These are phyloP conservation scores for Cepphus grylle DNA, from an alignment of 2,113 vertebrate genomes.

Conservation along the genomic window DNA sequence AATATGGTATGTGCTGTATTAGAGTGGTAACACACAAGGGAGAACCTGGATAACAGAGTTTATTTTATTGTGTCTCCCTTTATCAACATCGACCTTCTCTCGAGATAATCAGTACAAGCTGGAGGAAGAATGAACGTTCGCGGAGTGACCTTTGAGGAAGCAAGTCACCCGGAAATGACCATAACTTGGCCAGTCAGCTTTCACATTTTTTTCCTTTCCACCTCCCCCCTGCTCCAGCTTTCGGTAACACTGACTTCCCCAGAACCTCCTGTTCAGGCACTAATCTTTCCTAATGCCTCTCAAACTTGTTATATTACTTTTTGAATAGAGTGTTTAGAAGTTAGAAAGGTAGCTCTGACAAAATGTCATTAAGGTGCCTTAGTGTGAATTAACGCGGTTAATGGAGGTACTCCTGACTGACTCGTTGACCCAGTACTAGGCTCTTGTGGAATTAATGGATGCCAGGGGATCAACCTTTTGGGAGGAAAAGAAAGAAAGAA, in stretches of 20 bases:
- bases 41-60: constrained; percentile 61
- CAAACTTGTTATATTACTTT: constrained; percentile 75
- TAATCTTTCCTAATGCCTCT: constrained; percentile 71
- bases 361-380: constrained; percentile 85
- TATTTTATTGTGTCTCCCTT: constrained; percentile 78
- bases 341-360: constrained; percentile 82
- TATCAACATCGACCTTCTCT: constrained; percentile 76
- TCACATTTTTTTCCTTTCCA: constrained; percentile 29
- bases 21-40: neutral
- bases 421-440: constrained; percentile 87
- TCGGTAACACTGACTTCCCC: constrained; percentile 42
- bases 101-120: constrained; percentile 80
- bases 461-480: constrained; percentile 79
- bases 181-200: constrained; percentile 65
- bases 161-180: constrained; percentile 77
- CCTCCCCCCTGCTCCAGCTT: neutral
- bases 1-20: neutral
- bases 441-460: constrained; percentile 87
- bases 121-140: constrained; percentile 63
- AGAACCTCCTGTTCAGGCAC: constrained; percentile 48
- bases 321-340: constrained; percentile 75
- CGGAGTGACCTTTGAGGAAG: constrained; percentile 77
- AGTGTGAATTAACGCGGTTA: constrained; percentile 83
- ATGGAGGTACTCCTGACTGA: constrained; percentile 83
- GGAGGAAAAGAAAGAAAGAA: constrained; percentile 71